Base-by-base conservation (phyloP, 2,888 invertebrate genomes). In the Dasysyrphus tricinctus region DNA sequence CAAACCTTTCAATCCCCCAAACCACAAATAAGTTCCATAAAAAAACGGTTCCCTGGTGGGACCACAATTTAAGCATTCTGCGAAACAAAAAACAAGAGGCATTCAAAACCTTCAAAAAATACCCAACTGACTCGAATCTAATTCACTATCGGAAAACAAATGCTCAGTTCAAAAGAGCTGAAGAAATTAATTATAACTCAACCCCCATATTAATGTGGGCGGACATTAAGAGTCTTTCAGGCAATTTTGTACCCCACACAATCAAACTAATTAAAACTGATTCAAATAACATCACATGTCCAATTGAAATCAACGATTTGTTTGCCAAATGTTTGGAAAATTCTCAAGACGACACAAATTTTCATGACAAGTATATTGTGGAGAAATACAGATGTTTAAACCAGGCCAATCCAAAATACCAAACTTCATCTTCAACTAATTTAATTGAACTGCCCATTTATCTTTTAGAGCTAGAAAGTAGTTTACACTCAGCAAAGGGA, bases 141-240 rank as follows among this genome's bases (percentile, higher is more conserved):
- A n/a, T n/a, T n/a, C n/a, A n/a, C n/a, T n/a, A n/a, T 32, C 56
- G 56, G 2, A 56, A 56, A 5, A 5, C 32, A 14, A 56, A 56
- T n/a, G 32, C 56, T 8, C 14, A 56, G 32, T 56, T 56, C 32
- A 14, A n/a, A n/a, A 56, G 56, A 56, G 32, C 56, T 2, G 14
- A 0, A 3, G 9, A 56, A 14, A 56, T 56, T 9, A 56, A 56
- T 56, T 3, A 14, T 3, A n/a, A 56, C n/a, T 56, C 56, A 14
- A 32, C 32, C 7, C 14, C n/a, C 32, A 56, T 34, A 34, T 24
- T 34, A 56, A 39, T 61, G 39, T 61, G 61, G 61, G 39, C 61
- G 16, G 42, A 61, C 14, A 61, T 61, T 19, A 61, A 39, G 6
- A 39, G 14, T 16, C 37, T 61, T 9, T 5, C 19, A 19, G 61